These are phyloP conservation scores for Conger conger DNA, from an alignment of 2,113 vertebrate genomes.

Conservation along the genomic window DNA sequence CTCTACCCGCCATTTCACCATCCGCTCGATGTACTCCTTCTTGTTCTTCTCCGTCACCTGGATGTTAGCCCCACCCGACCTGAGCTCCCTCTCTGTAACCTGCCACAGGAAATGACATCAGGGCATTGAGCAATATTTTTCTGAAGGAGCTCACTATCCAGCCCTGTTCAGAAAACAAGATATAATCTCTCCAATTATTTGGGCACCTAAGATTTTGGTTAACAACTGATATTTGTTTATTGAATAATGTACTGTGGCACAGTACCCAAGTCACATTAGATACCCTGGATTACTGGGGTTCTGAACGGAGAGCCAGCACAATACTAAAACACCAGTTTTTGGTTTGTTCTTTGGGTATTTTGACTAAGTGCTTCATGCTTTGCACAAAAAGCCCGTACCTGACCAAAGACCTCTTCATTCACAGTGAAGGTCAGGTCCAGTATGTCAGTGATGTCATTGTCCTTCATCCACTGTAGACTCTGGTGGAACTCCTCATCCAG, in stretches of 20 bases:
- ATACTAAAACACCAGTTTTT: neutral
- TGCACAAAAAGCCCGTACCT: constrained; percentile 66
- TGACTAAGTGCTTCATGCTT: neutral
- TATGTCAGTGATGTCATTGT: constrained; percentile 97
- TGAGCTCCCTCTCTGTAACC: constrained; percentile 96
- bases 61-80: constrained; percentile 91
- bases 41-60: constrained; percentile 98
- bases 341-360: too few species aligned
- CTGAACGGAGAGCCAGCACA: neutral
- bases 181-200: neutral
- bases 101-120: constrained; percentile 49
- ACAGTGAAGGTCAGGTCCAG: constrained; percentile 97
- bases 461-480: constrained; percentile 98
- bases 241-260: neutral
- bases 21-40: constrained; percentile 97
- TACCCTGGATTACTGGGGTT: neutral
- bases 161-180: neutral
- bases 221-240: neutral
- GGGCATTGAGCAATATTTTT: neutral
- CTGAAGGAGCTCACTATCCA: neutral
- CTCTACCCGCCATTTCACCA: constrained; percentile 96
- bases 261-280: neutral
- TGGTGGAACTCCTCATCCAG: constrained; percentile 98
- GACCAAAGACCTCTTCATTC: constrained; percentile 97
- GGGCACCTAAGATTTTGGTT: neutral